A percentile compares a stretch with the other conserved stretches of the same genome.
These are phyloP conservation scores for Thunnus thynnus DNA, from an alignment of 2,113 vertebrate species.

Conservation along the genomic window DNA sequence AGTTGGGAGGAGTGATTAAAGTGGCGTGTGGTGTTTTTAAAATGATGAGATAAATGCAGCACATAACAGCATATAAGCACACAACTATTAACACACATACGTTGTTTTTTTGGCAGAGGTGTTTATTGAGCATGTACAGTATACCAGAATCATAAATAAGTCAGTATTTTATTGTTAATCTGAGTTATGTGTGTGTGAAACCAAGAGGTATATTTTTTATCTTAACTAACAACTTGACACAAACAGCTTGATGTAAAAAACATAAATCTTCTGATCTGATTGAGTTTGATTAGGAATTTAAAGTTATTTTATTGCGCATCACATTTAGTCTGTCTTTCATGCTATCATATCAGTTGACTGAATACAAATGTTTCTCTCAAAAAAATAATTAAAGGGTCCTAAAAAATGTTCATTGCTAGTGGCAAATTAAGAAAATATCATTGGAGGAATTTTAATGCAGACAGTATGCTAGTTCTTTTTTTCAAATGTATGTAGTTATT, in stretches of 20 bases:
- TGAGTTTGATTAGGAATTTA: no score
- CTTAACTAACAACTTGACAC: neutral
- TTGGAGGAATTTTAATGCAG: no score
- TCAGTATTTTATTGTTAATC: slow-evolving; percentile 25
- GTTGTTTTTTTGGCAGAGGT: neutral
- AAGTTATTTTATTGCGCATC: no score
- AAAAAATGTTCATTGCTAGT: no score
- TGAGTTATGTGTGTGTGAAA: neutral
- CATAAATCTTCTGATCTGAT: neutral
- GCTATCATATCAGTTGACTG: no score
- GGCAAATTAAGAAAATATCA: no score
- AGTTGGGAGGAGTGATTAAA: slow-evolving; percentile 59
- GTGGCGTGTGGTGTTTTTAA: slow-evolving; percentile 44
- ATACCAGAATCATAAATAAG: slow-evolving; percentile 19
- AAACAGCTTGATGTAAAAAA: slow-evolving; percentile 1
- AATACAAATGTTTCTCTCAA: no score
- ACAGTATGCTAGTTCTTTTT: neutral
- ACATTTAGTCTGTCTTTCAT: no score
- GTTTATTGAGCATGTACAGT: slow-evolving; percentile 47
- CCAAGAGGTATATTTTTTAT: neutral
- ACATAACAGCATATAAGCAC: slow-evolving; percentile 42
- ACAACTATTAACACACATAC: slow-evolving; percentile 26
- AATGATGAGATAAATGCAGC: slow-evolving; percentile 47
- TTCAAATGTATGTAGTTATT: neutral
- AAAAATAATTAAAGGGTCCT: no score